Evolutionary conservation across 2,888 invertebrate species (phyloP).

Genomic region (Orchesellides sinensis): DNA sequence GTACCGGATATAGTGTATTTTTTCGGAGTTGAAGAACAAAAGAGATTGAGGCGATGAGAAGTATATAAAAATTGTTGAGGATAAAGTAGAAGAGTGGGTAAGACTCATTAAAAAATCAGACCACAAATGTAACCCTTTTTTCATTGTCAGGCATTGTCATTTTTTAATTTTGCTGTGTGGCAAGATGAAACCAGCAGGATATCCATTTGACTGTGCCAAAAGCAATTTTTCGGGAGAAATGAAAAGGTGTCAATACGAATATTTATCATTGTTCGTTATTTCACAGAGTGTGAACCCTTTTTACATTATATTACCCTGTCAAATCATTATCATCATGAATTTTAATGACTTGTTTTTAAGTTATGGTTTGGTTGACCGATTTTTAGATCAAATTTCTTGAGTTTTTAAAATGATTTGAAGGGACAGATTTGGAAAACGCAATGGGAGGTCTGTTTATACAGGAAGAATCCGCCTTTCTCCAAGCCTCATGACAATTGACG

Average conservation of each 20-base stretch:
- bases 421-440: constrained; percentile 26
- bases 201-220: neutral
- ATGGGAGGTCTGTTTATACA: constrained; percentile 61
- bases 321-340: constrained; percentile 55
- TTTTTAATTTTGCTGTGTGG: constrained; percentile 49
- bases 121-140: constrained; percentile 49
- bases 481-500: neutral
- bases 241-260: constrained; percentile 55
- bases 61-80: no score
- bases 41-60: no score
- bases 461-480: neutral
- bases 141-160: constrained; percentile 31
- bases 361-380: constrained; percentile 13
- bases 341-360: constrained; percentile 56
- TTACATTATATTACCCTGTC: constrained; percentile 60
- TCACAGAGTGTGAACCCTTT: constrained; percentile 9
- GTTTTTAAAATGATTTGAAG: constrained; percentile 57
- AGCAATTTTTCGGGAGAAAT: constrained; percentile 56
- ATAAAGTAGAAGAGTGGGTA: neutral
- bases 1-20: constrained; percentile 43
- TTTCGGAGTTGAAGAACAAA: neutral
- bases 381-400: constrained; percentile 57
- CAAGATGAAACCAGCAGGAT: constrained; percentile 14
- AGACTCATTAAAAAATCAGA: constrained; percentile 57
- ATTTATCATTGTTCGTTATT: neutral